Base-by-base conservation (phyloP, 2,797 vertebrate genomes). In the Macropus fuliginosus region DNA sequence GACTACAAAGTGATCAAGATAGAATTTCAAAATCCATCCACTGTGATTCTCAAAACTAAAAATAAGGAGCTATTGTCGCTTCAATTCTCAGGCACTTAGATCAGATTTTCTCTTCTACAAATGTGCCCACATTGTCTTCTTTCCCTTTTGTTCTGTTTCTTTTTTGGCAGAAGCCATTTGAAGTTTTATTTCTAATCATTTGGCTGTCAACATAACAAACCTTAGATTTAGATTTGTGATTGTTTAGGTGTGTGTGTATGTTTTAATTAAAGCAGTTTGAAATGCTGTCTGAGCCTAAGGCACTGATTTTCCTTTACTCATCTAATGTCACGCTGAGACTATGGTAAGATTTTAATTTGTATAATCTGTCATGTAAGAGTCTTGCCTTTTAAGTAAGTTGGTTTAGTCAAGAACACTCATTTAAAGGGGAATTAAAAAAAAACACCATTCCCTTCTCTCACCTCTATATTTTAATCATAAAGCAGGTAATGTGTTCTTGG, bases 241-340 rank as follows among this genome's bases (percentile, higher is more conserved):
- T 93, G n/a, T 97, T 96, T 91, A 62, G 56, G 13, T 46, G 74
- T 5, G 5, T 93, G 94, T 91, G 91, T 54, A 40, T 94, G 57
- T 97, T 54, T 97, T 98, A 97, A 98, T 98, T 97, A 97, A 96
- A 95, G 54, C 24, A 90, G 95, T 95, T 55, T 92, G 92, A 96
- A 95, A 66, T 94, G 89, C 91, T 93, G 8, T 96, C 91, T 95
- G 90, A 93, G 94, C 93, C 3, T 0, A 96, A 97, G 74, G 91
- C 92, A 55, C 2, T 91, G 29, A 91, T 62, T 96, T 96, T 95
- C 90, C 97, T 97, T 96, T 92, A 89, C 93, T 96, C 92, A 91
- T 95, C 96, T 95, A 96, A 92, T 94, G 91, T 96, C 57, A 27
- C 27, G 3, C 31, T 81, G 74, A 90, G 87, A 92, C 95, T 96